Percentiles rank a stretch among this genome's conserved stretches.
Conservation (phyloP, 2,797 vertebrate species). For the Danio albolineatus region DNA sequence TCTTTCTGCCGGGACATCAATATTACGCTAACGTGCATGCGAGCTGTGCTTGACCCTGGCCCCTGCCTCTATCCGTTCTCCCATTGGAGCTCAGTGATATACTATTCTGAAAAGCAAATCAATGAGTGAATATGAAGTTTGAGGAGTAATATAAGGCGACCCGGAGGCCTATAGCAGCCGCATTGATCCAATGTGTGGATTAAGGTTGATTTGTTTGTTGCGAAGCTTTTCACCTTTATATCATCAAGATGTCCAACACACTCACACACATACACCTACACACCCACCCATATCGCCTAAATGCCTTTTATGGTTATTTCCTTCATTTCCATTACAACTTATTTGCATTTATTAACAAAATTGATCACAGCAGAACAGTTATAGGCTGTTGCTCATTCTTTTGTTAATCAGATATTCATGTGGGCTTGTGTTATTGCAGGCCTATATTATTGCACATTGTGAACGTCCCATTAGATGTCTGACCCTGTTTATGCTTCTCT, state of each 20-base stretch:
- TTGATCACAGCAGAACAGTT: background rate
- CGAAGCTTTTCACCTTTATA: conserved; percentile 70
- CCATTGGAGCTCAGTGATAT: conserved; percentile 98
- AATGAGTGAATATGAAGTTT: conserved; percentile 99
- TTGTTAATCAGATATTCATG: conserved; percentile 5
- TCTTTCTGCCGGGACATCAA: conserved; percentile 94
- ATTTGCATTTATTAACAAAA: conserved; percentile 36
- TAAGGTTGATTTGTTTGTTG: conserved; percentile 79
- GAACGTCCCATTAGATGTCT: background rate
- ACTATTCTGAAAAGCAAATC: conserved; percentile 97
- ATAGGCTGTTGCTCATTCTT: conserved; percentile 9
- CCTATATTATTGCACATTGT: background rate
- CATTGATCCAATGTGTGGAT: conserved; percentile 80
- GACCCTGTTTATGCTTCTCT: background rate
- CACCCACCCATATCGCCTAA: background rate
- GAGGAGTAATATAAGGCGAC: conserved; percentile 92
- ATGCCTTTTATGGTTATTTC: conserved; percentile 33
- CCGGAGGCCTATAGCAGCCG: conserved; percentile 80
- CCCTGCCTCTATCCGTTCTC: conserved; percentile 87
- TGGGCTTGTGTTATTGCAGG: background rate
- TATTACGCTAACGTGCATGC: conserved; percentile 91
- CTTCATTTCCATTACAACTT: conserved; percentile 18
- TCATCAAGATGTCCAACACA: conserved; percentile 39
- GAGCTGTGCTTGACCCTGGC: conserved; percentile 93
- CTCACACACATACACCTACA: background rate